phyloP scores from a whole-genome alignment of 2,113 vertebrate species.

The Cyphomyrus discorhynchus region DNA sequence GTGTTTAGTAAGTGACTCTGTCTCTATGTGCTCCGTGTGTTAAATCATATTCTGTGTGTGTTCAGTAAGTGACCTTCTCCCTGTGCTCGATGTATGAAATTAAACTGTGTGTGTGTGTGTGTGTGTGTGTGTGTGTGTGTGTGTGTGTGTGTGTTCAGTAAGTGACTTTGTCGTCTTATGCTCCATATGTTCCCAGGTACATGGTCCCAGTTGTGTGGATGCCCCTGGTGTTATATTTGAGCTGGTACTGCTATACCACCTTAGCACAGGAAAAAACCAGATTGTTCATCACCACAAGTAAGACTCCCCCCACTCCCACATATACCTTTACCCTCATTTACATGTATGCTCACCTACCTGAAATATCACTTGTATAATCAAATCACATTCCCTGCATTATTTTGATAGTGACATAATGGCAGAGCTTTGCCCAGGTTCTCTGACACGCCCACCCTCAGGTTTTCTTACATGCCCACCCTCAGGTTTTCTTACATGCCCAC shows the following conservation, averaged over 20 bases:
- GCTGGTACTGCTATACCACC: constrained; percentile 72
- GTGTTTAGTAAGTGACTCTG: neutral
- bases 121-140: constrained; percentile 16
- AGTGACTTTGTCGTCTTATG: neutral
- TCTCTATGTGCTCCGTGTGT: neutral
- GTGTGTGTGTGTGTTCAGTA: constrained; percentile 1
- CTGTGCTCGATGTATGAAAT: no score
- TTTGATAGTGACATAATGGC: neutral
- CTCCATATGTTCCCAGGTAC: constrained; percentile 64
- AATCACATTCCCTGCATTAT: neutral
- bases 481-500: neutral
- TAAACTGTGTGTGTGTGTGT: neutral
- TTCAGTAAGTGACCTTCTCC: no score
- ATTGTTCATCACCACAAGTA: constrained; percentile 60
- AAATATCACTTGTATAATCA: neutral
- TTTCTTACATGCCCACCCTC: neutral
- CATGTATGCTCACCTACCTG: neutral
- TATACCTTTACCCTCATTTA: neutral
- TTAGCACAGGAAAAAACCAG: constrained; percentile 69
- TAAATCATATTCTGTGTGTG: neutral
- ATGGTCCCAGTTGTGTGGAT: constrained; percentile 81
- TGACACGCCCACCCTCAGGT: neutral
- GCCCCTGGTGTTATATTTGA: constrained; percentile 77
- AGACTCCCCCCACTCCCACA: neutral
- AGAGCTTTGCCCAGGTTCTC: neutral